Base-by-base conservation (phyloP, 2,888 invertebrate genomes). In the Pinctada fucata region DNA sequence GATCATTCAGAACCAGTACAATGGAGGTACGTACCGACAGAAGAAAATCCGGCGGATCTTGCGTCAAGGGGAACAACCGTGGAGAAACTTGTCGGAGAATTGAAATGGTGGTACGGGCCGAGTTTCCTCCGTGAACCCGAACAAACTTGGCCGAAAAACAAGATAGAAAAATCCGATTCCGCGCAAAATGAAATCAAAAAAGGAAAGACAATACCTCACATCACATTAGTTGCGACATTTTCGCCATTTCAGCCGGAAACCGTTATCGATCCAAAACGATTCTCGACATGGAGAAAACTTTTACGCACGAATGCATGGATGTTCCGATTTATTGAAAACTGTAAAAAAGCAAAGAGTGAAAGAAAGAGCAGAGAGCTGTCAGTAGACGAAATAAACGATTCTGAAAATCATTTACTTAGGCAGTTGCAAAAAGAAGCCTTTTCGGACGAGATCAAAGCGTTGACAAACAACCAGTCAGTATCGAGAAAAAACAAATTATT, bases 101-200 rank as follows among this genome's bases (percentile, higher is more conserved):
- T 31, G 58, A 52, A 47, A 10, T 83, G 81, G 79, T 81, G 79
- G 79, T 8, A 74, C 66, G 78, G 79, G 69, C 83, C 81, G 13
- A 50, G 75, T 13, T 81, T 79, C 66, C 63, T 81, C n/a, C 8
- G 6, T 52, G 8, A 79, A n/a, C n/a, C 49, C 3, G 64, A 76
- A 3, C 51, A 8, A 0, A 6, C 63, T 1, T 83, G 76, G 75
- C 79, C 31, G 31, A 31, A 31, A 31, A 31, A 31, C 31, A 31
- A 31, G 31, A 31, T 31, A 31, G 31, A 31, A 31, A 31, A 31
- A 31, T 31, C 31, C 31, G 31, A 31, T 31, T 31, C 31, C 31
- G 31, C 78, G 16, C n/a, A 66, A 31, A 79, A 49, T 13, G 65
- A 66, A 50, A n/a, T 49, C 31, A 51, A 76, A 64, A 16, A 6